Conservation (phyloP, 2,113 vertebrate genomes). For the Perca flavescens region DNA sequence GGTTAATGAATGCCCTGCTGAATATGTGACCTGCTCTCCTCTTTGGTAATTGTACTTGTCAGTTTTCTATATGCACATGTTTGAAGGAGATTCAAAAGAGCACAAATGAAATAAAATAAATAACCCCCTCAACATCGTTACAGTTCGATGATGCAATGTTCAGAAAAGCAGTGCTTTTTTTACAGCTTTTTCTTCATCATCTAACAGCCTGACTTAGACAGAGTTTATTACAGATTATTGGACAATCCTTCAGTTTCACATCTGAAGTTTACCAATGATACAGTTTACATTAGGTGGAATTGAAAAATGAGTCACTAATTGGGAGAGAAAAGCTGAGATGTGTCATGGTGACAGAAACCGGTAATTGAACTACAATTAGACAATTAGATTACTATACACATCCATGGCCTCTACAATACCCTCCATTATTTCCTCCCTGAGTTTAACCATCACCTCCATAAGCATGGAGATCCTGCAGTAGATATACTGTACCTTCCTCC, state of each 20-base stretch:
- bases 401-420: background rate
- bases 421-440: background rate
- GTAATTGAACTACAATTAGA: background rate
- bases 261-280: background rate
- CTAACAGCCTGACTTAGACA: background rate
- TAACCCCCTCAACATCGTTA: background rate
- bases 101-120: background rate
- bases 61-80: background rate
- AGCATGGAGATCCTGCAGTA: constrained; percentile 9
- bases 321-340: background rate
- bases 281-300: background rate
- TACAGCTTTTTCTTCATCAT: background rate
- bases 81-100: background rate
- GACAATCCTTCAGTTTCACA: background rate
- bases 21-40: background rate
- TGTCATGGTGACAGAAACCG: background rate
- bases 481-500: background rate
- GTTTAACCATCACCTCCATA: background rate
- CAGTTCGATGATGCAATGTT: background rate
- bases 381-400: too few relatives aligned
- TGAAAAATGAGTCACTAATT: background rate
- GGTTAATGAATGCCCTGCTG: constrained; percentile 3
- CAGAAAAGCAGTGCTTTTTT: background rate
- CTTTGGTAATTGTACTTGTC: background rate
- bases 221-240: background rate